Evolutionary conservation across 2,113 vertebrate species (phyloP).

Genomic region (Thamnaconus septentrionalis): DNA sequence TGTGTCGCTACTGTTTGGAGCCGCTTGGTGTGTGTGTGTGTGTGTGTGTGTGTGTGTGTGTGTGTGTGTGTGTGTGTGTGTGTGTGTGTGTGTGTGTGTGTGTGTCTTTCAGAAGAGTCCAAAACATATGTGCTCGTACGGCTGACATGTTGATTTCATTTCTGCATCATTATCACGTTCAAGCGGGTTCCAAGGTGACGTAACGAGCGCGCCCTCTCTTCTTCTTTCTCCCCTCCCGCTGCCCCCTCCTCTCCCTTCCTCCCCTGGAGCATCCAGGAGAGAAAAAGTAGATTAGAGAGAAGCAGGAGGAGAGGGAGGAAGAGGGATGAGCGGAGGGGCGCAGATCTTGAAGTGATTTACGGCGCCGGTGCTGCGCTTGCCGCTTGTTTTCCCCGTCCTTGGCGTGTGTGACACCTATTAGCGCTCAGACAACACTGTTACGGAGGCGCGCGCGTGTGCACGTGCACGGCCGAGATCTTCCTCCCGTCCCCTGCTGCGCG

Average conservation of each 20-base stretch:
- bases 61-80: too few species aligned
- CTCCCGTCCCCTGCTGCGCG: conserved; percentile 9
- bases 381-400: conserved; percentile 41
- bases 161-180: too few species aligned
- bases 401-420: conserved; percentile 37
- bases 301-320: conserved; percentile 17
- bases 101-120: too few species aligned
- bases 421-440: conserved; percentile 21
- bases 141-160: too few species aligned
- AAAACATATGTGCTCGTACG: too few species aligned
- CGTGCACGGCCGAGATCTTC: not conserved
- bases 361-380: conserved; percentile 15
- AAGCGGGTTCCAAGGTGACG: too few species aligned
- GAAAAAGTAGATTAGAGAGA: not conserved
- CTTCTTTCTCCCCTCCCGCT: too few species aligned
- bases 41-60: not conserved
- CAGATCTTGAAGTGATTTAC: conserved; percentile 37
- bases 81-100: too few species aligned
- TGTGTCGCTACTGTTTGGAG: conserved; percentile 4
- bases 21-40: conserved; percentile 11
- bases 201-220: too few species aligned
- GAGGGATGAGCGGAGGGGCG: conserved; percentile 33
- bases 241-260: conserved; percentile 7
- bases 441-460: conserved; percentile 1
- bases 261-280: not conserved